phyloP scores from a whole-genome alignment of 2,113 vertebrate genomes.

The Laticauda laticaudata region DNA sequence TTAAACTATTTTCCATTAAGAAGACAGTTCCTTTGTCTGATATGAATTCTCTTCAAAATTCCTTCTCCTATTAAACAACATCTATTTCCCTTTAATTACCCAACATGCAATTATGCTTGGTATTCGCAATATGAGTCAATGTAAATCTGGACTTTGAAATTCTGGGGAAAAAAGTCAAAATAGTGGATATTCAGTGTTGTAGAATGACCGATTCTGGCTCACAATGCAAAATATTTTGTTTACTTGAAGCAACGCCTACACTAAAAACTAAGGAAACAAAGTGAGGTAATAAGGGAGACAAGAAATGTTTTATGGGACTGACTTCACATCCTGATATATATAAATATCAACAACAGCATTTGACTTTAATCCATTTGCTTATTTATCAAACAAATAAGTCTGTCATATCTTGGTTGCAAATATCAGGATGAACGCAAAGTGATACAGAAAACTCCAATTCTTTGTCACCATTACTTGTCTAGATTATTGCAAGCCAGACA shows the following conservation, averaged over 20 bases:
- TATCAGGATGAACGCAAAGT: neutral
- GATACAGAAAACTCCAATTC: neutral
- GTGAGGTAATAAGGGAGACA: neutral
- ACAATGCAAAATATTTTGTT: neutral
- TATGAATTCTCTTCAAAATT: neutral
- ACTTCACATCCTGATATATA: neutral
- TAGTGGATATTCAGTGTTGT: neutral
- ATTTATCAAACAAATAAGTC: neutral
- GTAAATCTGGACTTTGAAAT: neutral
- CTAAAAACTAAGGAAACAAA: neutral
- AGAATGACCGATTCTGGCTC: neutral
- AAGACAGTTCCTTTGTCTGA: neutral
- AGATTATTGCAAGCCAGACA: neutral
- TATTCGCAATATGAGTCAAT: neutral
- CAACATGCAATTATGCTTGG: neutral
- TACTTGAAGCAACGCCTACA: neutral
- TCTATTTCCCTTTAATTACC: neutral
- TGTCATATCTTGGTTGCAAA: neutral
- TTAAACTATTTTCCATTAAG: neutral
- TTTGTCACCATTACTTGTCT: neutral
- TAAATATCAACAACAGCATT: neutral
- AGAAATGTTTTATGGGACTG: neutral
- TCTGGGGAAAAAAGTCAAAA: neutral
- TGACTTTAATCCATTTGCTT: constrained; percentile 8
- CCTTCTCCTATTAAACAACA: neutral